Percentiles rank a stretch among this genome's conserved stretches.
Conservation (phyloP, 2,888 invertebrate genomes). For the Toxonevra muliebris region DNA sequence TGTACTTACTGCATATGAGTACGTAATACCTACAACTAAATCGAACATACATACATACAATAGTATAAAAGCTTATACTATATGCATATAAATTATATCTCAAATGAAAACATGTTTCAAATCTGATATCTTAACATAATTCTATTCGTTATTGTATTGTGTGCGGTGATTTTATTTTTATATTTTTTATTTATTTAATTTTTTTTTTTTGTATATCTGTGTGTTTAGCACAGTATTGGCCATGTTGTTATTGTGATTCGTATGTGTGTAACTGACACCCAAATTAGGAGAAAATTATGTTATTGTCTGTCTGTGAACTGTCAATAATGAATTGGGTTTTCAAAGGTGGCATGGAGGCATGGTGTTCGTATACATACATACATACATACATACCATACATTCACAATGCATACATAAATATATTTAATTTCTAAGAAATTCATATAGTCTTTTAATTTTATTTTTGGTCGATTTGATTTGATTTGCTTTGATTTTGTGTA, state of each 20-base stretch:
- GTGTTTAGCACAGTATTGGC: slow-evolving; percentile 10
- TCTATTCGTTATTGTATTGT: no score
- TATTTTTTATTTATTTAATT: slow-evolving; percentile 18
- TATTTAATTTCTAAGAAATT: slow-evolving; percentile 1
- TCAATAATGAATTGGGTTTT: slow-evolving; percentile 23
- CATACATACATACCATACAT: no score
- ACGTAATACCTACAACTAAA: no score
- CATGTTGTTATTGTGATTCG: slow-evolving; percentile 19
- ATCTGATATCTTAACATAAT: slow-evolving; percentile 32
- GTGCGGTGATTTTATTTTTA: slow-evolving; percentile 32
- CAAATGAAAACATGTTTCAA: slow-evolving; percentile 35
- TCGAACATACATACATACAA: not conserved
- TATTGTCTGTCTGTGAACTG: slow-evolving; percentile 48
- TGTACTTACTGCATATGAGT: no score
- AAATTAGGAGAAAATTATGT: slow-evolving; percentile 61
- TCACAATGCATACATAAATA: no score
- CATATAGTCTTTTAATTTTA: not conserved
- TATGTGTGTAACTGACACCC: slow-evolving; percentile 55
- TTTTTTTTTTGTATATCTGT: slow-evolving; percentile 14
- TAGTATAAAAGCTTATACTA: slow-evolving; percentile 8
- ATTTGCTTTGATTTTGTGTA: no score
- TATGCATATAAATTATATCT: slow-evolving; percentile 1
- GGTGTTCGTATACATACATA: no score
- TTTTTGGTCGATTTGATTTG: not conserved
- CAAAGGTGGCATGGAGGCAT: no score